Evolutionary conservation across 1,140 invertebrate genomes (phyloP), one percentile per base, ranked within the genome.

Genomic region (Drosophila mayri): DNA sequence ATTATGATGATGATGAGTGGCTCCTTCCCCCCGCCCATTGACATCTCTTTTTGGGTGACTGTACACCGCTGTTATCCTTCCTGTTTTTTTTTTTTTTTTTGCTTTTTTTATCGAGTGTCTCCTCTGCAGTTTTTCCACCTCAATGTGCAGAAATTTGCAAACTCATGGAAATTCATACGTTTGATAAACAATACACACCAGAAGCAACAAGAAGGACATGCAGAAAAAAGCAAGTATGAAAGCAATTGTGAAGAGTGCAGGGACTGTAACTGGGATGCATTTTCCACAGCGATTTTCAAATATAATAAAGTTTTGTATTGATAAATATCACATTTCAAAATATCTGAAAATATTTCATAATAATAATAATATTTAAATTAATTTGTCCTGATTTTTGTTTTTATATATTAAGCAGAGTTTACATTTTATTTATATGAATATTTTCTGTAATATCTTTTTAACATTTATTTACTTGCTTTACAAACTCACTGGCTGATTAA

Each of bases 91-190:
- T 43, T 20, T 43, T 25, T 58, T 44, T 37, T 58, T 58, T 37
- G 41, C 12, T 80, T 87, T 79, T 79, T 43, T 47, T 30, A 47
- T 47, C 22, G 46, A 47, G 38, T 85, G 85, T 81, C 83, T 67
- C 41, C 70, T 46, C 47, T 88, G 85, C 85, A 90, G 63, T 88
- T 90, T 90, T 88, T 90, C 86, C 68, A 81, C 70, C 78, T 85
- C 85, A 88, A 76, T 85, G 85, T 71, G 67, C 62, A 87, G 70
- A 70, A 52, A 60, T 86, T 79, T 68, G 79, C 83, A 70, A 76
- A 66, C 62, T 79, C 79, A 79, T 72, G 59, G 55, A 75, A 57
- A 76, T 73, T 44, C 67, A 75, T 65, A 55, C 70, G 64, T 76
- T 81, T 78, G 64, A 71, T 86, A 79, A 77, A 70, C 54, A 70